Conservation (phyloP, 2,888 invertebrate genomes). For the Tineola bisselliella region DNA sequence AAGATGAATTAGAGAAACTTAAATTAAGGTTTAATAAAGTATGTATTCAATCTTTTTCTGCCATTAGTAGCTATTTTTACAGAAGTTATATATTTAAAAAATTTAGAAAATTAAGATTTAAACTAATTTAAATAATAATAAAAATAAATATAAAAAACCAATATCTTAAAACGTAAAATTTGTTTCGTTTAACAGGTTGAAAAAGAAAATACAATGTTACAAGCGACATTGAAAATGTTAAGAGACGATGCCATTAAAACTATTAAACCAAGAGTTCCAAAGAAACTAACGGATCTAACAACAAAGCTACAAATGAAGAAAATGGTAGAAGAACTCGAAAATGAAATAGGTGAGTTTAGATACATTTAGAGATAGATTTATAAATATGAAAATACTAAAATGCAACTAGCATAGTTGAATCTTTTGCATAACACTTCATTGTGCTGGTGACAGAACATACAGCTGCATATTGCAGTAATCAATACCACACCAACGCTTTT, state of each 20-base stretch:
- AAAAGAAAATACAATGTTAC: slow-evolving; percentile 73
- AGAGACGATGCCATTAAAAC: slow-evolving; percentile 73
- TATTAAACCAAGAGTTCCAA: slow-evolving; percentile 75
- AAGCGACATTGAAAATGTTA: slow-evolving; percentile 71
- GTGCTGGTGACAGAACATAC: no score
- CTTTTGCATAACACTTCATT: no score
- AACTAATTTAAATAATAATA: no score
- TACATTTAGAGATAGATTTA: no score
- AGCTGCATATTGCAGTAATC: no score
- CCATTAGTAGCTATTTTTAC: not conserved
- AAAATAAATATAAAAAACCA: no score
- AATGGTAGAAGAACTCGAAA: slow-evolving; percentile 88
- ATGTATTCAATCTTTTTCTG: slow-evolving; percentile 14
- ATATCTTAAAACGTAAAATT: no score
- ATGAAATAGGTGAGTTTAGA: slow-evolving; percentile 74
- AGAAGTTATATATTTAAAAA: no score
- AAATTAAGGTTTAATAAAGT: slow-evolving; percentile 63
- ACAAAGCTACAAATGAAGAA: slow-evolving; percentile 80
- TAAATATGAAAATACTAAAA: no score
- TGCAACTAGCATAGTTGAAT: no score
- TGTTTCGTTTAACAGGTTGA: slow-evolving; percentile 48
- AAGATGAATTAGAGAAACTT: slow-evolving; percentile 64
- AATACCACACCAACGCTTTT: not conserved
- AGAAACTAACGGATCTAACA: slow-evolving; percentile 77
- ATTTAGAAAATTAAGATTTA: no score